A percentile compares a stretch with the other conserved stretches of the same genome.
Evolutionary conservation across 2,888 invertebrate species (phyloP).

Genomic region (Catocala sponsa): DNA sequence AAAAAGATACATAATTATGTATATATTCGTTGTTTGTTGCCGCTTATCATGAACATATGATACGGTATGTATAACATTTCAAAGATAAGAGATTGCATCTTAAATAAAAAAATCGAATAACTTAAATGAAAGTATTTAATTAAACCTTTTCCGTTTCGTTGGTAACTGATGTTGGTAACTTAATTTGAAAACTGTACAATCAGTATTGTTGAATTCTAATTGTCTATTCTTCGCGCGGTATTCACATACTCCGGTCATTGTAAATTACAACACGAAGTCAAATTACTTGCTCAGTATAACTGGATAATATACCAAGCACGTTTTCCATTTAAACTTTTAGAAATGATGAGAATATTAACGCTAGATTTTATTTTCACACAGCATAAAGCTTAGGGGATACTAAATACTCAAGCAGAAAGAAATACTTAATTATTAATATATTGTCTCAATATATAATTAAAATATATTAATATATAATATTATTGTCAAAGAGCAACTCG

Average conservation of each 20-base stretch:
- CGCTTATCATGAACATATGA: too few relatives aligned
- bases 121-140: conserved; percentile 19
- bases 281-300: conserved; percentile 31
- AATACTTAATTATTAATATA: too few relatives aligned
- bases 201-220: conserved; percentile 36
- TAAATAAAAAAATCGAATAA: conserved; percentile 15
- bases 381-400: too few relatives aligned
- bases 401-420: too few relatives aligned
- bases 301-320: conserved; percentile 24
- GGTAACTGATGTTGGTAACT: conserved; percentile 31
- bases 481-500: too few relatives aligned
- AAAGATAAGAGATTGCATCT: too few relatives aligned
- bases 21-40: too few relatives aligned
- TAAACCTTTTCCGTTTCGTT: conserved; percentile 23
- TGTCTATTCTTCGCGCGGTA: conserved; percentile 26
- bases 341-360: conserved; percentile 13
- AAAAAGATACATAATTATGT: too few relatives aligned
- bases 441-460: too few relatives aligned
- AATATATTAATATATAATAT: too few relatives aligned
- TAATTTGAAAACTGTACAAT: conserved; percentile 30
- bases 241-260: conserved; percentile 33
- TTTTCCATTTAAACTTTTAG: conserved; percentile 28
- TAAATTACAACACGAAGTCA: conserved; percentile 39
- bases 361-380: background rate
- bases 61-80: too few relatives aligned